phyloP scores from a whole-genome alignment of 2,797 vertebrate species.

The Masticophis lateralis region DNA sequence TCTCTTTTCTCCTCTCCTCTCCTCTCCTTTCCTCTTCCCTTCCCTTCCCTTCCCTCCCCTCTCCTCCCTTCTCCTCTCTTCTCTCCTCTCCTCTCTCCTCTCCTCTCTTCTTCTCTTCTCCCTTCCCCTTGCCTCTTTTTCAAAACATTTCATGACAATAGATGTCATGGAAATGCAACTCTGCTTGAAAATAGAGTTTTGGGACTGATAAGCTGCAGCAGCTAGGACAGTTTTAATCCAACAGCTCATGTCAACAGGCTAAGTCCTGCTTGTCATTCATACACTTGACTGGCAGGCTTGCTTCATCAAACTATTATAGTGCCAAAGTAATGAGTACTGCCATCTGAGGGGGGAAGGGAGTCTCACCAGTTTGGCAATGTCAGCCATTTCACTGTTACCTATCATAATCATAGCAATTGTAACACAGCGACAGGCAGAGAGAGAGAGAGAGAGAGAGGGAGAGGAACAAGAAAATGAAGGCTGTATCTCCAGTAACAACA shows the following conservation, averaged over 20 bases:
- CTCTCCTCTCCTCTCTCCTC: no score
- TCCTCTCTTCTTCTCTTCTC: neutral
- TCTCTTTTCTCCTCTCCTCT: accelerated
- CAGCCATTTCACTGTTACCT: constrained; percentile 72
- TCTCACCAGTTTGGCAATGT: constrained; percentile 72
- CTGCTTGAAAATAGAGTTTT: constrained; percentile 75
- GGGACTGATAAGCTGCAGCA: constrained; percentile 69
- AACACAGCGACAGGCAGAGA: constrained; percentile 60
- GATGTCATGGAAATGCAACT: neutral
- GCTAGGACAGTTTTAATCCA: constrained; percentile 86
- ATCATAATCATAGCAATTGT: constrained; percentile 83
- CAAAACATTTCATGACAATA: neutral
- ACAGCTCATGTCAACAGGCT: constrained; percentile 71
- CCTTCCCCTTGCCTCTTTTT: neutral
- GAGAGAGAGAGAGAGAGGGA: constrained; percentile 15
- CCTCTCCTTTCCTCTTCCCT: no score
- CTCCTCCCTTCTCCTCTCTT: no score
- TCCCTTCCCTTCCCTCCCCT: no score
- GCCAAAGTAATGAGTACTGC: constrained; percentile 80
- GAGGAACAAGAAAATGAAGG: constrained; percentile 74
- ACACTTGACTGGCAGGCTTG: constrained; percentile 85
- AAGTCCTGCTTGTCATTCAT: constrained; percentile 81
- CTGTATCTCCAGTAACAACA: constrained; percentile 70
- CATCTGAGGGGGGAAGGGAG: constrained; percentile 73
- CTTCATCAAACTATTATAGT: constrained; percentile 78